These are phyloP conservation scores for Oscheius onirici DNA, from an alignment of 2,888 invertebrate genomes.

Conservation along the genomic window DNA sequence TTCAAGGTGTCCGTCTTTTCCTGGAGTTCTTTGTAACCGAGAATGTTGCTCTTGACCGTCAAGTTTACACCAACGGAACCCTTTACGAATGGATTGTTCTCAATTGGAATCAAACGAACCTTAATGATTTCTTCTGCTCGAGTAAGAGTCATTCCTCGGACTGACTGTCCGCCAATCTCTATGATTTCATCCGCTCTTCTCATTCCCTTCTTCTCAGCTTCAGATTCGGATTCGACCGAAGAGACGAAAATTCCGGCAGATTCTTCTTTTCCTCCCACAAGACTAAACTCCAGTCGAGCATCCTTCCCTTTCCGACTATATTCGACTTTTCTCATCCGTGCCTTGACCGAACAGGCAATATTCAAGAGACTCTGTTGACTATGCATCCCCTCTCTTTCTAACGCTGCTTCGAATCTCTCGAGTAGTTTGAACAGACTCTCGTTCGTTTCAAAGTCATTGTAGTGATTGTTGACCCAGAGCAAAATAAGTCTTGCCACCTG, in stretches of 20 bases:
- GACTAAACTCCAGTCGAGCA: slow-evolving; percentile 88
- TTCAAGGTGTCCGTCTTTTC: slow-evolving; percentile 31
- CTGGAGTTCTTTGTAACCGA: slow-evolving; percentile 73
- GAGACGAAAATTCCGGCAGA: slow-evolving; percentile 92
- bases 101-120: not conserved
- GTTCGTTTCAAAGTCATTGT: slow-evolving; percentile 95
- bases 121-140: slow-evolving; percentile 73
- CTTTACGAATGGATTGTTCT: slow-evolving; percentile 19
- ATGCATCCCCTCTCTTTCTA: slow-evolving; percentile 79
- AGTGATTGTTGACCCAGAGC: slow-evolving; percentile 98
- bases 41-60: slow-evolving; percentile 93
- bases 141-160: slow-evolving; percentile 89
- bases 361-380: slow-evolving; percentile 83
- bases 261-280: slow-evolving; percentile 88
- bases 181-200: slow-evolving; percentile 89
- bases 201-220: slow-evolving; percentile 92
- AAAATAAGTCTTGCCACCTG: slow-evolving; percentile 92
- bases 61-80: slow-evolving; percentile 79
- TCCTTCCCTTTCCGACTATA: slow-evolving; percentile 77
- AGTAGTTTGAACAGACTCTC: slow-evolving; percentile 87
- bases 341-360: slow-evolving; percentile 96
- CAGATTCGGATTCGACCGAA: slow-evolving; percentile 90
- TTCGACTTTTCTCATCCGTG: slow-evolving; percentile 88
- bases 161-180: slow-evolving; percentile 96
- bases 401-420: slow-evolving; percentile 57